These are phyloP conservation scores for Ornithoptera priamus DNA, from an alignment of 2,888 invertebrate genomes.

Conservation along the genomic window DNA sequence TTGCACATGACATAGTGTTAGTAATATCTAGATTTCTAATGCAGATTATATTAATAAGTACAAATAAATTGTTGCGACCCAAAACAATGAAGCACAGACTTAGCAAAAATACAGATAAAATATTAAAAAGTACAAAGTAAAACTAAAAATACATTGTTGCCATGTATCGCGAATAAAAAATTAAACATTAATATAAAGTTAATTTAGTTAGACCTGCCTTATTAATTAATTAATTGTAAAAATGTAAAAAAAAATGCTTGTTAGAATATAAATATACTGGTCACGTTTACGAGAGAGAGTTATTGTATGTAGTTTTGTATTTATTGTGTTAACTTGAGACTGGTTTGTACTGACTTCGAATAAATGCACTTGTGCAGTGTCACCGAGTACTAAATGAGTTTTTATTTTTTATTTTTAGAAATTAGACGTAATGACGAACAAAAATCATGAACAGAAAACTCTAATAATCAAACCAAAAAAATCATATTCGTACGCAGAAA, in stretches of 20 bases:
- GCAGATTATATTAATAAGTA: constrained; percentile 11
- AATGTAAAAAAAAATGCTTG: constrained; percentile 28
- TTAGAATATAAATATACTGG: constrained; percentile 30
- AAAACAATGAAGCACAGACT: constrained; percentile 23
- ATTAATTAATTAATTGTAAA: constrained; percentile 29
- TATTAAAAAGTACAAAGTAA: constrained; percentile 61
- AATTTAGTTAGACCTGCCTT: constrained; percentile 30
- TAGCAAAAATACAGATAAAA: constrained; percentile 26
- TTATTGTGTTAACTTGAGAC: constrained; percentile 60
- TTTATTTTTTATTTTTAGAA: constrained; percentile 25
- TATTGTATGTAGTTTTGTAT: constrained; percentile 53
- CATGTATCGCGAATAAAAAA: constrained; percentile 51
- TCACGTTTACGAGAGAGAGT: constrained; percentile 39
- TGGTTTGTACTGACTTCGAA: constrained; percentile 71
- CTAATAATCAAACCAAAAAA: too few species aligned
- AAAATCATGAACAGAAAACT: too few species aligned
- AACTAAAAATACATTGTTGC: constrained; percentile 54
- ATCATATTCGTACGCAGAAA: too few species aligned
- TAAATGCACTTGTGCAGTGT: constrained; percentile 74
- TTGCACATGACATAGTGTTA: constrained; percentile 25
- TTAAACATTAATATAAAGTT: constrained; percentile 30
- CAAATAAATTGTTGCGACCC: constrained; percentile 6
- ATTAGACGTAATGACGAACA: too few species aligned
- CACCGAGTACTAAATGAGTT: constrained; percentile 45
- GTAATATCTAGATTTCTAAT: constrained; percentile 3